Conservation (phyloP, 2,113 vertebrate genomes). For the Grammomys surdaster region DNA sequence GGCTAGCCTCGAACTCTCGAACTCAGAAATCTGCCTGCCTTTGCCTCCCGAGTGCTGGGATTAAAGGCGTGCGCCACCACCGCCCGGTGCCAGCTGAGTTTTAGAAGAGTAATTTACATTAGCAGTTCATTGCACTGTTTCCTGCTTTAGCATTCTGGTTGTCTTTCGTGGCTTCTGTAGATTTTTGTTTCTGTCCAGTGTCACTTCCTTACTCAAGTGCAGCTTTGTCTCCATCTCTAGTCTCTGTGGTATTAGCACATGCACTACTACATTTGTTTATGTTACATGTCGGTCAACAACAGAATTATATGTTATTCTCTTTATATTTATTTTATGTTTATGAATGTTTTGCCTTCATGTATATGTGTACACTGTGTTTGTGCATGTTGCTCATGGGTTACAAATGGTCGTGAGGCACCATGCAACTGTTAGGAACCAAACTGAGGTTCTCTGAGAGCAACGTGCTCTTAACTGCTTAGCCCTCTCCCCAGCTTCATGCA, state of each 20-base stretch:
- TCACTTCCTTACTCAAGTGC: background rate
- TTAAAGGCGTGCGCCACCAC: no score
- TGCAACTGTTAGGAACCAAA: background rate
- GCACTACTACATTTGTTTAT: background rate
- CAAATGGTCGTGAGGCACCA: background rate
- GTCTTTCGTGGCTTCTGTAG: background rate
- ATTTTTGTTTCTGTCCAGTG: background rate
- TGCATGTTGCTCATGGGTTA: background rate
- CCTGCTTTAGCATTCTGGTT: background rate
- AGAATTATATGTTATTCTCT: background rate
- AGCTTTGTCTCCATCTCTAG: background rate
- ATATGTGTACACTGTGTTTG: background rate
- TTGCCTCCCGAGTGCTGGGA: no score
- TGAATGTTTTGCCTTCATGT: background rate
- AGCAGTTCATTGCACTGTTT: background rate
- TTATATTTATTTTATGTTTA: background rate
- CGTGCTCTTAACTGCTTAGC: background rate
- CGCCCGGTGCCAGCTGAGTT: background rate
- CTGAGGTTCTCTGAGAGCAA: background rate
- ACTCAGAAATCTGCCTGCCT: no score
- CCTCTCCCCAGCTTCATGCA: background rate
- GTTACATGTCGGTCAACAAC: background rate
- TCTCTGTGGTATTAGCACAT: background rate
- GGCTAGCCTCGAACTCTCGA: no score
- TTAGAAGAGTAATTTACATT: background rate